Evolutionary conservation across 92 coral and sea anemone genomes (phyloP).

Genomic region (Ricordea florida): DNA sequence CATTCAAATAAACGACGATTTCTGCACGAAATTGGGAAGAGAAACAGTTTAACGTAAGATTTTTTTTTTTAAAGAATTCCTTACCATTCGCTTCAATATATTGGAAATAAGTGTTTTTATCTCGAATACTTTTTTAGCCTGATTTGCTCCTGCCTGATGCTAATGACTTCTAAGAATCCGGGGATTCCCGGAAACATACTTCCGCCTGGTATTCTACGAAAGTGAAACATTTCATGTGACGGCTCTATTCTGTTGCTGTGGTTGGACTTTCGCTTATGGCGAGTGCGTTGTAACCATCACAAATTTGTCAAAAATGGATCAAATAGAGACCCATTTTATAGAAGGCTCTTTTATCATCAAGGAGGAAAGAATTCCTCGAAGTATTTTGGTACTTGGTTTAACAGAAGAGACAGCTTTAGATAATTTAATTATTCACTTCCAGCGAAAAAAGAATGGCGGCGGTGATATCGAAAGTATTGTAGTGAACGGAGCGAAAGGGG

Average conservation of each 20-base stretch:
- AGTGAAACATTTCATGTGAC: neutral
- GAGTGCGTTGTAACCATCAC: neutral
- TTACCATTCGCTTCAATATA: too few species aligned
- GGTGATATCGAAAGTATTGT: slow-evolving; percentile 67
- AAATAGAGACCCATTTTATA: neutral
- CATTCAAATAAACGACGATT: neutral
- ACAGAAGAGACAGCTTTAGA: slow-evolving; percentile 17
- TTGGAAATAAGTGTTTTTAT: too few species aligned
- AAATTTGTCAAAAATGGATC: neutral
- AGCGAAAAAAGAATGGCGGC: slow-evolving; percentile 71
- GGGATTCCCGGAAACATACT: slow-evolving; percentile 40
- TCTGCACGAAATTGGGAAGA: too few species aligned
- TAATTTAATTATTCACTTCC: slow-evolving; percentile 67
- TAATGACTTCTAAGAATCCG: neutral
- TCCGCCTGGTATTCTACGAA: slow-evolving; percentile 11
- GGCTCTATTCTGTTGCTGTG: neutral
- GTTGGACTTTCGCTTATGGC: neutral
- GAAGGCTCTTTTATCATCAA: neutral
- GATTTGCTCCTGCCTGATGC: too few species aligned
- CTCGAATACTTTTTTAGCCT: too few species aligned
- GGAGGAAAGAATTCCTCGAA: neutral
- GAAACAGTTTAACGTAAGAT: too few species aligned
- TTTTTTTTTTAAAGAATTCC: too few species aligned
- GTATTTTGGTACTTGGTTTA: slow-evolving; percentile 62
- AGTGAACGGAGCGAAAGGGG: neutral